Evolutionary conservation across 2,113 vertebrate genomes (phyloP), one percentile per base, ranked within the genome.

Genomic region (Varanus komodoensis): DNA sequence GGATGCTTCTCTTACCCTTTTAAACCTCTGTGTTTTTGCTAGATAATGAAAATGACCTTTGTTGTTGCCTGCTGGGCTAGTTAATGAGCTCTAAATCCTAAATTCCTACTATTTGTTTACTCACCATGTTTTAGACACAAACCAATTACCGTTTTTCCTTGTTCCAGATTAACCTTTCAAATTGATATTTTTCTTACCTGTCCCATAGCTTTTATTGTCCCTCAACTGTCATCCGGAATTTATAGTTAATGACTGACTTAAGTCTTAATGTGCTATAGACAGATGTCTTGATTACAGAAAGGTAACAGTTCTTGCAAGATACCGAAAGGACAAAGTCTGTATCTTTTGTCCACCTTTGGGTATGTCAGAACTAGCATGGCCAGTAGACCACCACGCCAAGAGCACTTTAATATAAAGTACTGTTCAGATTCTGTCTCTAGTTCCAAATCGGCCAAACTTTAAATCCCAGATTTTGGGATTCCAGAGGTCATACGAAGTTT

Each of bases 21-120:
- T 7, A 38, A 61, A 82, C 79, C n/a, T 0, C 0, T 21, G 32
- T n/a, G 52, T n/a, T 44, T 92, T 85, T 32, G 48, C 17, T 84
- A 88, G 44, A 87, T 68, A n/a, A 9, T 25, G 52, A n/a, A 0
- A 17, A 0, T 2, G 68, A 0, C 11, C 14, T 94, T 77, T 38
- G 82, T 61, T 50, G 32, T 19, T 14, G 6, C 21, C 44, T 87
- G 4, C 29, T 3, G 9, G 32, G 27, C 80, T 79, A 85, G 2
- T 0, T 80, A 11, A 80, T 90, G 80, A 92, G 27, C 3, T 87
- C 44, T 91, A 90, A 89, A 89, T 91, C 44, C 32, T 88, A 74
- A 86, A 86, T 86, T n/a, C 9, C 50, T 75, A 86, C 48, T 73
- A 25, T 52, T 74, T 86, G 64, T 86, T 74, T 57, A 57, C 64